A percentile compares a stretch with the other conserved stretches of the same genome.
Conservation (phyloP, 2,888 invertebrate species). For the Argyra leucocephala region DNA sequence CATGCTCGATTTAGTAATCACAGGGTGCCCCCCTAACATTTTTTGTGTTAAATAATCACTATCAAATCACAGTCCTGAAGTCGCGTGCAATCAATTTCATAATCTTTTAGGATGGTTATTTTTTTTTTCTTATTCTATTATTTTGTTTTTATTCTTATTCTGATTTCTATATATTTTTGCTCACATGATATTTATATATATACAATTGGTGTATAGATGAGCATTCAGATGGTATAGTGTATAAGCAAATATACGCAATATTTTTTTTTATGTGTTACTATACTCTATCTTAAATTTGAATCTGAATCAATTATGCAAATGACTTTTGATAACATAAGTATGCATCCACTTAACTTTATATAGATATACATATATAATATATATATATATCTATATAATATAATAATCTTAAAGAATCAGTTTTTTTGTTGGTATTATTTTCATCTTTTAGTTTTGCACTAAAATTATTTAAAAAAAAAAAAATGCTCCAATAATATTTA, state of each 20-base stretch:
- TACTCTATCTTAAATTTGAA: background rate
- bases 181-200: too few relatives aligned
- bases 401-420: too few relatives aligned
- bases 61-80: background rate
- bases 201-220: background rate
- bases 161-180: too few relatives aligned
- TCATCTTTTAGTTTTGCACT: too few relatives aligned
- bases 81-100: conserved; percentile 4
- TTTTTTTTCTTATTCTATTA: background rate
- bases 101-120: conserved; percentile 2
- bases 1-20: conserved; percentile 21
- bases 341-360: background rate
- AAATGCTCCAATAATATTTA: conserved; percentile 6
- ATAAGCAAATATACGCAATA: background rate
- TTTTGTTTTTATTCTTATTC: background rate
- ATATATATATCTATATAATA: too few relatives aligned
- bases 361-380: too few relatives aligned
- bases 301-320: conserved; percentile 6
- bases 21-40: conserved; percentile 13
- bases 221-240: background rate
- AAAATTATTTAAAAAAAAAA: background rate
- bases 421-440: too few relatives aligned
- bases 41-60: conserved; percentile 3
- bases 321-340: conserved; percentile 4
- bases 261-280: background rate